Percentiles rank a stretch among this genome's conserved stretches.
These are phyloP conservation scores for Arctocebus calabarensis DNA, from an alignment of 2,797 vertebrate genomes.

Conservation along the genomic window DNA sequence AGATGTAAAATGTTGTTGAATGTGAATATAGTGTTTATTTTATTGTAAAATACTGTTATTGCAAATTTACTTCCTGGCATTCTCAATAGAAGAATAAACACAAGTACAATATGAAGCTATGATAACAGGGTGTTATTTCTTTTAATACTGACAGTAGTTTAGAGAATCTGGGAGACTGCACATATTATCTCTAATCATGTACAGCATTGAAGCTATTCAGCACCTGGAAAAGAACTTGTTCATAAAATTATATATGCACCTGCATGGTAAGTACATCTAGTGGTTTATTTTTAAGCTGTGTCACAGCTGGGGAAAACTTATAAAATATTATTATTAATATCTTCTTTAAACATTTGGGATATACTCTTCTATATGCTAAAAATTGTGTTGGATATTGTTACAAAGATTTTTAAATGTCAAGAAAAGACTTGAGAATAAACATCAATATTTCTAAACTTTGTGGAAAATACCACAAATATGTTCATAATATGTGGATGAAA, in stretches of 20 bases:
- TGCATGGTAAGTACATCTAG: neutral
- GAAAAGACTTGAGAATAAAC: neutral
- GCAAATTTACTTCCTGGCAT: slow-evolving; percentile 64
- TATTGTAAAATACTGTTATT: slow-evolving; percentile 26
- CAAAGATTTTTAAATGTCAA: neutral
- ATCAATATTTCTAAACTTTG: neutral
- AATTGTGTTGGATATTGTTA: neutral
- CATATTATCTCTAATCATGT: slow-evolving; percentile 66
- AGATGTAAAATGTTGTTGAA: neutral
- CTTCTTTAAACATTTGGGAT: neutral
- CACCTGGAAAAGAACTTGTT: slow-evolving; percentile 66
- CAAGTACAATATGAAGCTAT: neutral
- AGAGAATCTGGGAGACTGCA: slow-evolving; percentile 47
- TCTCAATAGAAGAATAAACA: slow-evolving; percentile 8
- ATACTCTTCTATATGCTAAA: neutral
- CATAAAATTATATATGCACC: slow-evolving; percentile 54
- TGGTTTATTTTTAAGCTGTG: neutral
- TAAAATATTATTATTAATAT: slow-evolving; percentile 36
- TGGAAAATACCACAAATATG: slow-evolving; percentile 12
- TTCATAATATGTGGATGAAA: neutral
- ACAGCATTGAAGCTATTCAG: slow-evolving; percentile 61
- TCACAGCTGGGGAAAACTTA: slow-evolving; percentile 43
- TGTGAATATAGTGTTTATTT: neutral
- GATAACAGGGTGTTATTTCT: neutral
- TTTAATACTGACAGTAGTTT: slow-evolving; percentile 69